Base-by-base conservation (phyloP, 2,888 invertebrate genomes). In the Drosophila eohydei region DNA sequence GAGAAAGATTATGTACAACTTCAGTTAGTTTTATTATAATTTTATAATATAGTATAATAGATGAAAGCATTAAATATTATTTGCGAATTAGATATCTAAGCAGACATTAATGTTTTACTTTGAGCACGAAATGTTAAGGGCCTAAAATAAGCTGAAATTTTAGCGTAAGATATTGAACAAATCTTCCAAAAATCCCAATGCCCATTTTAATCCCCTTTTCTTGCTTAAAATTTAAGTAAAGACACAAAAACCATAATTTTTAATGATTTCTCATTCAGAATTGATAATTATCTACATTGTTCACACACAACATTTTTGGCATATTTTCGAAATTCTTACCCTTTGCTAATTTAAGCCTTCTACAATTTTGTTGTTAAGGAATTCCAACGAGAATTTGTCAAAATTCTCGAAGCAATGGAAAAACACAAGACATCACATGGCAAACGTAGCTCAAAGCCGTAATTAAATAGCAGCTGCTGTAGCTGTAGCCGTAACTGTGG, bases 331-430 rank as follows among this genome's bases (percentile, higher is more conserved):
- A 46, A 43, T 43, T 26, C 5, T 21, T 21, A 21, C 21, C 12
- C 46, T 50, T 28, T 8, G 16, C n/a, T n/a, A 16, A 36, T 46
- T 28, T 46, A 8, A n/a, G 16, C 6, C 16, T 30, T 30, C 50
- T 30, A 16, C 4, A 36, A 16, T 4, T 41, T 41, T 26, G 28
- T 30, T 26, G 26, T 16, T 54, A 16, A 28, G 14, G 21, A 60
- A 41, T 52, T 28, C 36, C 12, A 14, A 4, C 8, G 14, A 4
- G 38, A 48, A 48, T 21, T 34, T 34, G 46, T 52, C 52, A 21
- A 52, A 46, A 60, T 61, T 11, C 55, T 46, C 36, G 4, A 44
- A 46, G 61, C 61, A 21, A 21, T 38, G 61, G 44, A 62, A 62
- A 62, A 56, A 8, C 14, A 38, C 30, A 30, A 41, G 30, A 21